Percentiles rank a stretch among this genome's conserved stretches.
These are phyloP conservation scores for Asbolus verrucosus DNA, from an alignment of 1,140 invertebrate species.

Conservation along the genomic window DNA sequence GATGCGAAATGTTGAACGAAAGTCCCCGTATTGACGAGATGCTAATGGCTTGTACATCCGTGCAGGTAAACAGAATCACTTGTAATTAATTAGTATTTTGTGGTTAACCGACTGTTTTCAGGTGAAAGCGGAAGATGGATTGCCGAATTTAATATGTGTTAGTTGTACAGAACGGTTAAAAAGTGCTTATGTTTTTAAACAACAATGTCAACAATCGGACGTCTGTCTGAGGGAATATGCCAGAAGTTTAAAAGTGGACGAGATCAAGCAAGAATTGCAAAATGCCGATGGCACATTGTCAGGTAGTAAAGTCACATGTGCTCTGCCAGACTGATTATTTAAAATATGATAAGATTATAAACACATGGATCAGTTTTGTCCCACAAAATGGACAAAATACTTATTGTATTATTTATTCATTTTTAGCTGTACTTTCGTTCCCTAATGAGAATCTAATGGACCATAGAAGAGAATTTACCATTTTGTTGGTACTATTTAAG, in stretches of 20 bases:
- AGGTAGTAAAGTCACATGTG: background rate
- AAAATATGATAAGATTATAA: background rate
- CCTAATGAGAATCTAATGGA: too few species aligned
- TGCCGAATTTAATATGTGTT: constrained; percentile 60
- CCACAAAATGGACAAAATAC: too few species aligned
- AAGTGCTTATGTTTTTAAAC: constrained; percentile 59
- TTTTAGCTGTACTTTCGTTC: too few species aligned
- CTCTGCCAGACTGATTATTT: too few species aligned
- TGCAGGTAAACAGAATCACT: constrained; percentile 58
- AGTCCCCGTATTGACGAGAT: constrained; percentile 64
- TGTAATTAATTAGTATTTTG: constrained; percentile 7
- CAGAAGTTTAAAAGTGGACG: constrained; percentile 57
- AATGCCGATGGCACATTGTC: constrained; percentile 44
- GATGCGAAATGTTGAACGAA: constrained; percentile 52
- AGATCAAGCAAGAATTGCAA: constrained; percentile 58
- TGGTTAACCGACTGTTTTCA: constrained; percentile 24
- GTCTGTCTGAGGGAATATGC: constrained; percentile 57
- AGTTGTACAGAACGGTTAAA: constrained; percentile 59
- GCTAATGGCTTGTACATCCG: constrained; percentile 64
- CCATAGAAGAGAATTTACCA: too few species aligned
- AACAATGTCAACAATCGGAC: constrained; percentile 60
- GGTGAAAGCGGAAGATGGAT: constrained; percentile 57
- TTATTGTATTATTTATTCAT: too few species aligned
- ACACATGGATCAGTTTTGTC: too few species aligned
- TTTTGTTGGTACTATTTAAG: too few species aligned